Conservation (phyloP, 2,797 vertebrate species). For the Hemitrygon akajei region DNA sequence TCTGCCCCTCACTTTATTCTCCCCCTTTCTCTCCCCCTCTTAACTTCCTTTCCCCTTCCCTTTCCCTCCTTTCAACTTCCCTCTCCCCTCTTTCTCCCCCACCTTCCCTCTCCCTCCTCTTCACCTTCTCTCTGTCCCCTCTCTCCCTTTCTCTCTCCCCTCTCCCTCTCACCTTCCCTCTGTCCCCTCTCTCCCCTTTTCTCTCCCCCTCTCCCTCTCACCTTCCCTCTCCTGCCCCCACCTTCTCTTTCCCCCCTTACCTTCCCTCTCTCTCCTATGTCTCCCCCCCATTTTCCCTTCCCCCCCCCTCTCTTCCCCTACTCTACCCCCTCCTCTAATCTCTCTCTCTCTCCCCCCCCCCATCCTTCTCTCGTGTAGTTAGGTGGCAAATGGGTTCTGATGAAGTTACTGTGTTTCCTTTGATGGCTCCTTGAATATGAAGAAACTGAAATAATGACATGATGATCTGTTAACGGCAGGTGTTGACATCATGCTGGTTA, state of each 20-base stretch:
- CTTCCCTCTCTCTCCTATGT: slow-evolving; percentile 55
- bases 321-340: no score
- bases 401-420: slow-evolving; percentile 25
- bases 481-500: not conserved
- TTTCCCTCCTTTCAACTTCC: no score
- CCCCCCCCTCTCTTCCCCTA: no score
- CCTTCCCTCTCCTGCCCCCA: slow-evolving; percentile 41
- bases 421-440: not conserved
- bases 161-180: no score
- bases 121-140: slow-evolving; percentile 39
- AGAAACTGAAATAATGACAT: not conserved
- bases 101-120: slow-evolving; percentile 61
- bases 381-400: slow-evolving; percentile 40
- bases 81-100: not conserved
- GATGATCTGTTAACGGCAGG: not conserved
- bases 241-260: slow-evolving; percentile 48
- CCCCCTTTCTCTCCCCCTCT: no score
- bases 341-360: no score
- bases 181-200: slow-evolving; percentile 34
- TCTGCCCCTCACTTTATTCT: no score
- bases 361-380: not conserved
- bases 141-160: slow-evolving; percentile 35
- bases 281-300: slow-evolving; percentile 49
- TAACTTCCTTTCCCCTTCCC: no score
- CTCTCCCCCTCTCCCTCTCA: slow-evolving; percentile 34